Percentiles rank a stretch among this genome's conserved stretches.
phyloP scores from a whole-genome alignment of 2,113 vertebrate species.

The Ageneiosus marmoratus region DNA sequence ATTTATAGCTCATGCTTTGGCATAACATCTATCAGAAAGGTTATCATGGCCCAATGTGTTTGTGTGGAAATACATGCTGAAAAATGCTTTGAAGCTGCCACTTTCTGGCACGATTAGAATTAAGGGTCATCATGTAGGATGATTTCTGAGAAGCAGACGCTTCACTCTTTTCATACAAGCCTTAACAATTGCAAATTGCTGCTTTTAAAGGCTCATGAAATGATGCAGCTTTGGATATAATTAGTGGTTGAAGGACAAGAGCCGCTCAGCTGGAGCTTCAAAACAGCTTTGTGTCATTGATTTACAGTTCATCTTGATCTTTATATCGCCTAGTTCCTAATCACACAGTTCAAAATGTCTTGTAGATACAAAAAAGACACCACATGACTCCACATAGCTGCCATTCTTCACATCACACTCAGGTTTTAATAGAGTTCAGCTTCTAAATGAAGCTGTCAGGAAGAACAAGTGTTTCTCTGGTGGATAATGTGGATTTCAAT shows the following conservation, averaged over 20 bases:
- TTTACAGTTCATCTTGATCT: not conserved
- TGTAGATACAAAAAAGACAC: not conserved
- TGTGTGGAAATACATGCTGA: not conserved
- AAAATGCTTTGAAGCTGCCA: conserved; percentile 24
- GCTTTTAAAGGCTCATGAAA: conserved; percentile 21
- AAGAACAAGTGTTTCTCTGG: conserved; percentile 15
- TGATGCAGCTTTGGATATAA: conserved; percentile 24
- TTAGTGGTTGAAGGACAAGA: conserved; percentile 36
- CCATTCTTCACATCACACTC: conserved; percentile 4
- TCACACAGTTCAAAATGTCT: not conserved
- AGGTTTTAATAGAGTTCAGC: conserved; percentile 9
- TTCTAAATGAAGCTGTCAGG: not conserved
- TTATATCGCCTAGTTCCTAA: conserved; percentile 3
- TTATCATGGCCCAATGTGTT: conserved; percentile 8
- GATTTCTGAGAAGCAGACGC: not conserved
- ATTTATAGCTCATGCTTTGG: conserved; percentile 13
- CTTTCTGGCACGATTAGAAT: not conserved
- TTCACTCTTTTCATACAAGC: conserved; percentile 34
- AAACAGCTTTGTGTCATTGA: conserved; percentile 41
- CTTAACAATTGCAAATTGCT: conserved; percentile 1
- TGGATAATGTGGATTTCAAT: not conserved
- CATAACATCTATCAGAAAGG: conserved; percentile 2
- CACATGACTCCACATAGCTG: conserved; percentile 17
- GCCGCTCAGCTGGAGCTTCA: conserved; percentile 44
- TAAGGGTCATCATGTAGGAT: not conserved